Evolutionary conservation across 2,797 vertebrate species (phyloP), one percentile per base, ranked within the genome.

Genomic region (Pseudomugil gertrudae): DNA sequence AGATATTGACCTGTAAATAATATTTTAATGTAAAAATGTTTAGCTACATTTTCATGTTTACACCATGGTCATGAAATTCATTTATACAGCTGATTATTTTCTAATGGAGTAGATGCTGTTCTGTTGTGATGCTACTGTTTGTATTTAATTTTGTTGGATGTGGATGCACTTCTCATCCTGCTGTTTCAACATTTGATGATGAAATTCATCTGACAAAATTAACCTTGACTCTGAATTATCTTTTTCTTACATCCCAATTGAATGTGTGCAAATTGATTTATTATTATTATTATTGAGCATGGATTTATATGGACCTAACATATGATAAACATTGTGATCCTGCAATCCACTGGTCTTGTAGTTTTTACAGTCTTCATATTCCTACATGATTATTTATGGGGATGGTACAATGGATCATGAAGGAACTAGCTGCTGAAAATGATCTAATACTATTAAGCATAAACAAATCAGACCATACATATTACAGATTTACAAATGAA

Each of bases 251-350:
- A 75, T 24, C 36, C 56, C 58, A 45, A 68, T 74, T 65, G 57
- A 43, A 73, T 74, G 57, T 81, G 72, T 74, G 58, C 1, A 66
- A 62, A 65, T 70, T 27, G 36, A 26, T 52, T 54, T 14, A 1
- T 60, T 19, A 63, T 78, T 67, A 50, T 50, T 26, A 84, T 88
- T 78, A 74, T 83, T 86, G 79, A 85, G 92, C 92, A 94, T 94
- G 94, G 80, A 81, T 92, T 92, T 92, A 87, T 92, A 93, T 90
- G 90, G 90, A 89, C 82, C 85, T 93, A 86, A 86, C 80, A 77
- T 90, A 90, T 91, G 85, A 94, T 93, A 92, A 94, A 93, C 86
- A 89, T 81, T 91, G 91, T 93, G 83, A 90, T 91, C 92, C 81
- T 87, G 84, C 83, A 87, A 63, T 68, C 54, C 15, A 63, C 50